Evolutionary conservation across 2,888 invertebrate species (phyloP).

Genomic region (Apotomis capreana): DNA sequence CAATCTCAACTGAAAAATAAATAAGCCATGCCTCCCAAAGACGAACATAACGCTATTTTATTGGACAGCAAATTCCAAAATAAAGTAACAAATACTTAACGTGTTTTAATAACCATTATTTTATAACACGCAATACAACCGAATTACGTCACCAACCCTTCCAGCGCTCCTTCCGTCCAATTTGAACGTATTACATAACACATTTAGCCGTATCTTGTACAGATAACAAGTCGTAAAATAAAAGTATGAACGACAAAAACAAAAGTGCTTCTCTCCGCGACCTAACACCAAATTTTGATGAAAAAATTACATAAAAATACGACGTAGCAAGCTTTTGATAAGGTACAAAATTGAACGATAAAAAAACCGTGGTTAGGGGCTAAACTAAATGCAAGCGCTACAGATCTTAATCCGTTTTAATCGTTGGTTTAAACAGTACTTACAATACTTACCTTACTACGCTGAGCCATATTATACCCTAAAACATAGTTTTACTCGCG

Average conservation of each 20-base stretch:
- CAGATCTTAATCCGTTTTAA: conserved; percentile 6
- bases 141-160: conserved; percentile 45
- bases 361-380: not conserved
- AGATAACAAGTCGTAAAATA: conserved; percentile 71
- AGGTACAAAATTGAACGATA: not conserved
- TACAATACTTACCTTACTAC: no score
- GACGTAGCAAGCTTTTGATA: not conserved
- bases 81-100: conserved; percentile 2
- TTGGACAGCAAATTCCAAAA: conserved; percentile 1
- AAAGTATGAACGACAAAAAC: conserved; percentile 51
- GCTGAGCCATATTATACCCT: no score
- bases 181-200: conserved; percentile 64
- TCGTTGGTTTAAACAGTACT: no score
- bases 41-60: not conserved
- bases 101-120: conserved; percentile 13
- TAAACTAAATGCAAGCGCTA: not conserved
- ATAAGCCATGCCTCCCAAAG: not conserved
- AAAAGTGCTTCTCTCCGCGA: conserved; percentile 10
- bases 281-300: not conserved
- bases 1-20: not conserved
- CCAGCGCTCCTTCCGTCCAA: conserved; percentile 57
- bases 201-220: conserved; percentile 65
- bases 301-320: not conserved
- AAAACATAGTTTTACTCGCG: no score
- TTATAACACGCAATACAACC: conserved; percentile 38